Evolutionary conservation across 1,140 invertebrate species (phyloP).

Genomic region (Acromyrmex charruanus): DNA sequence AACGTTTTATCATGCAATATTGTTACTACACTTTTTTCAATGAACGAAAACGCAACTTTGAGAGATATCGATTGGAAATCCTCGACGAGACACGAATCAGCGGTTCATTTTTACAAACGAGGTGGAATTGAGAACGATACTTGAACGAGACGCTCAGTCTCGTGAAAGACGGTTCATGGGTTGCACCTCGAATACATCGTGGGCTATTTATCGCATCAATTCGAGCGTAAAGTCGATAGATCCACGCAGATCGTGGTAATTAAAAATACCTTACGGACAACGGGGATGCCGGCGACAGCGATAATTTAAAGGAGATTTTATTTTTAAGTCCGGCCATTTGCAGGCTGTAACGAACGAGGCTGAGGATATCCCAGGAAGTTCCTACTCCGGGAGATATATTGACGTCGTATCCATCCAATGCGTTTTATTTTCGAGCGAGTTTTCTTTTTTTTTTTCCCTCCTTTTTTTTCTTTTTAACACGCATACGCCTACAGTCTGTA

Average conservation of each 20-base stretch:
- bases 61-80: not conserved
- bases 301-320: constrained; percentile 57
- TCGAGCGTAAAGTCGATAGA: constrained; percentile 39
- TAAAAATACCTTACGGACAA: constrained; percentile 52
- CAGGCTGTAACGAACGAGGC: constrained; percentile 22
- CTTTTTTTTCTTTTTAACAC: constrained; percentile 12
- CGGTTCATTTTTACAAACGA: constrained; percentile 14
- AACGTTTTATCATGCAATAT: too few species aligned
- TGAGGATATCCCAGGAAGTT: constrained; percentile 22
- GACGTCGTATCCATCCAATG: constrained; percentile 37
- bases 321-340: constrained; percentile 45
- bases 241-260: constrained; percentile 37
- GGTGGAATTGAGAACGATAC: not conserved
- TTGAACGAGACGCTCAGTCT: constrained; percentile 8
- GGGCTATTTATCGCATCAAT: constrained; percentile 42
- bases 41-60: not conserved
- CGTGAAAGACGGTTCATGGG: constrained; percentile 21
- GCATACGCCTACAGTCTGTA: not conserved
- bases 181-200: not conserved
- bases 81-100: not conserved
- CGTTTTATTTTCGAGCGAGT: not conserved
- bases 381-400: constrained; percentile 23
- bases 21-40: too few species aligned
- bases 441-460: not conserved
- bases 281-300: constrained; percentile 31